phyloP scores from a whole-genome alignment of 2,113 vertebrate genomes.

The Pygoscelis adeliae region DNA sequence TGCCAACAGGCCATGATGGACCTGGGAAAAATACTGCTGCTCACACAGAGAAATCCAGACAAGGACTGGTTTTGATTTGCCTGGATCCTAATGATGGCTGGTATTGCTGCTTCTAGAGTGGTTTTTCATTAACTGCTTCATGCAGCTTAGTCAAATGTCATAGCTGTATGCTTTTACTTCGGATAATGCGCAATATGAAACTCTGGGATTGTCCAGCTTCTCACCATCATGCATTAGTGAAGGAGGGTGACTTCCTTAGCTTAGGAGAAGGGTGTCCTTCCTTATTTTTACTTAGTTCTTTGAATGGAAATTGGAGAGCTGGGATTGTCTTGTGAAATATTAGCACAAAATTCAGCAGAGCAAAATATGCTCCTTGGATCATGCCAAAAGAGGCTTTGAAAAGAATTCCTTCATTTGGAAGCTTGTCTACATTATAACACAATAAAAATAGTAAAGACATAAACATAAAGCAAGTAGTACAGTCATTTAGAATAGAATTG shows the following conservation, averaged over 20 bases:
- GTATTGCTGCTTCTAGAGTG: neutral
- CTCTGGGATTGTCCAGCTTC: neutral
- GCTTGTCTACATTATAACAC: neutral
- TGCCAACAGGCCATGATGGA: neutral
- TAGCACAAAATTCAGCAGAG: neutral
- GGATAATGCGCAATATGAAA: neutral
- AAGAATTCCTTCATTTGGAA: neutral
- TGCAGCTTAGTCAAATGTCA: neutral
- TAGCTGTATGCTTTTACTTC: neutral
- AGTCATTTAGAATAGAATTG: neutral
- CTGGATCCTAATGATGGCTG: neutral
- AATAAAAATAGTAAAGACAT: neutral
- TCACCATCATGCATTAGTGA: accelerated
- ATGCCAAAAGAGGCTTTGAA: neutral
- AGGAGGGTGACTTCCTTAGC: neutral
- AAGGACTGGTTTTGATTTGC: neutral
- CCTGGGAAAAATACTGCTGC: neutral
- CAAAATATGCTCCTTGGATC: neutral
- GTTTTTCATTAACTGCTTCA: neutral
- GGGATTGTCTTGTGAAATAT: neutral
- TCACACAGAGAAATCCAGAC: neutral
- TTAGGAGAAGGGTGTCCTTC: neutral
- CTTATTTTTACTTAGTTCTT: neutral
- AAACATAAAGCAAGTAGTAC: neutral
- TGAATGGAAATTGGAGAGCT: neutral